Evolutionary conservation across 2,113 vertebrate species (phyloP), one percentile per base, ranked within the genome.

Genomic region (Cyanoramphus novaezelandiae): DNA sequence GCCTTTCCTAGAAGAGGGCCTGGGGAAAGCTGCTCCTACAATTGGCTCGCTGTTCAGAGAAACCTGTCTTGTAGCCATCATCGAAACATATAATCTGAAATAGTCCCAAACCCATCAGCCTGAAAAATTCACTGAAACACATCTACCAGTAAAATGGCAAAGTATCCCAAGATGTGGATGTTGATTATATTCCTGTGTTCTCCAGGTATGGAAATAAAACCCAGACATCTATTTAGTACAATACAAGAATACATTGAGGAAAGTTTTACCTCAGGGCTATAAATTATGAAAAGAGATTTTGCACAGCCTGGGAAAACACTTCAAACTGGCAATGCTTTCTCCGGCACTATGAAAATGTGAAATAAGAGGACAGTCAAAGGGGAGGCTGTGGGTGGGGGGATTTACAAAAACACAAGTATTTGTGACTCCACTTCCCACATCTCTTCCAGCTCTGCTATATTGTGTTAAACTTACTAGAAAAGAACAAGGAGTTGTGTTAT

Each of bases 401-500:
- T 77, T 81, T 64, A 87, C n/a, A 92, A 82, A 90, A 93, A 77
- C 18, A 53, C 19, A 80, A 59, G 9, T 67, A 88, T 37, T 88
- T 88, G 70, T 1, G 2, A 27, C 44, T 74, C 28, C 35, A 33
- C 17, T 81, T 81, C 24, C 15, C 64, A 80, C 2, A 0, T 37
- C 21, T 74, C 80, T 80, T 86, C 43, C 31, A 86, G n/a, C 53
- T 67, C 31, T 0, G 3, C 19, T 62, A 65, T 3, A 21, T 6
- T 87, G n/a, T 83, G 25, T 44, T 62, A 69, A 88, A 65, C 7
- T 16, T 67, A 41, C 70, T 3, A 76, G 49, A 82, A 72, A 82
- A 93, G 39, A 82, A 62, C 29, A 77, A 69, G 55, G 57, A 65
- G 5, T n/a, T 78, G 4, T 44, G 33, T 67, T 75, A 70, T 39